Percentiles rank a stretch among this genome's conserved stretches.
Conservation (phyloP, 2,113 vertebrate species). For the Trematocara marginatum region DNA sequence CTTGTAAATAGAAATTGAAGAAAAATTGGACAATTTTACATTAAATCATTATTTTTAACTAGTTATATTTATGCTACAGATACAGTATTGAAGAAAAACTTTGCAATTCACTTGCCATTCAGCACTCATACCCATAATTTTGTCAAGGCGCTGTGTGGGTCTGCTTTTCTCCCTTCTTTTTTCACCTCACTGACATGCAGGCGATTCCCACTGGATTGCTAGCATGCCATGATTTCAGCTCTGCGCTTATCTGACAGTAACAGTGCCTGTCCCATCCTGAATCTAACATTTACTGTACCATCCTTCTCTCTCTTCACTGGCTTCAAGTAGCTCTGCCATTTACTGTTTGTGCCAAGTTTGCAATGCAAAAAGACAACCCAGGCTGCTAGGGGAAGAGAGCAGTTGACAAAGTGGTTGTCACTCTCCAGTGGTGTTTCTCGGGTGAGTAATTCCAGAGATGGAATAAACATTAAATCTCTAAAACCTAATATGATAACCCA, state of each 20-base stretch:
- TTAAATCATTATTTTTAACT: not conserved
- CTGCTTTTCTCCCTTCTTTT: not conserved
- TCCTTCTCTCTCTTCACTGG: constrained; percentile 26
- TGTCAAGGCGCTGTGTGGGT: not conserved
- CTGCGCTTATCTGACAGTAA: constrained; percentile 61
- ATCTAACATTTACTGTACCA: constrained; percentile 62
- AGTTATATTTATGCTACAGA: not conserved
- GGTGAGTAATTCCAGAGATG: constrained; percentile 32
- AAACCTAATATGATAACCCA: not conserved
- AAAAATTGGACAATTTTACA: not conserved
- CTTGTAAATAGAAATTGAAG: not conserved
- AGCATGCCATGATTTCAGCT: constrained; percentile 23
- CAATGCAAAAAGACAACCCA: constrained; percentile 54
- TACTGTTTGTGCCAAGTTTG: constrained; percentile 48
- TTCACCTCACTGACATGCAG: constrained; percentile 42
- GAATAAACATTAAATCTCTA: constrained; percentile 23
- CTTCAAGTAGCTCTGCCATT: constrained; percentile 56
- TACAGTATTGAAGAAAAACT: not conserved
- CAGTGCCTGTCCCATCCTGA: constrained; percentile 51
- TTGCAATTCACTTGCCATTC: not conserved
- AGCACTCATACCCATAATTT: not conserved
- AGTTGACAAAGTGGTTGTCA: constrained; percentile 54
- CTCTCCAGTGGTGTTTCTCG: constrained; percentile 27
- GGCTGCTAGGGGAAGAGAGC: constrained; percentile 16
- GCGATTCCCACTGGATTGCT: constrained; percentile 43